A percentile compares a stretch with the other conserved stretches of the same genome.
Conservation (phyloP, 2,888 invertebrate species). For the Drosophila ezoana region DNA sequence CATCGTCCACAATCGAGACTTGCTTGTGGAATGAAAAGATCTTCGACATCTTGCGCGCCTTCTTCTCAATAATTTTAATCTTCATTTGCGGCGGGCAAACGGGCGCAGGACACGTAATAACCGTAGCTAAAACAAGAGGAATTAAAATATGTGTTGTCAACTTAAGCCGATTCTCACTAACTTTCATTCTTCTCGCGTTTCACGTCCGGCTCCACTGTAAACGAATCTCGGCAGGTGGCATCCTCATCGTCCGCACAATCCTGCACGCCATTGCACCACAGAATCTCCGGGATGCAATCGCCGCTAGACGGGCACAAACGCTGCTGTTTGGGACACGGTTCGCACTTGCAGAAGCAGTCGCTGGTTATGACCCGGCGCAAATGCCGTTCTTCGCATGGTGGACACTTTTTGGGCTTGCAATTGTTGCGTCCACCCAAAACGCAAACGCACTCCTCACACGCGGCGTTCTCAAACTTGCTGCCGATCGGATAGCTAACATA, state of each 20-base stretch:
- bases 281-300: constrained; percentile 88
- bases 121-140: constrained; percentile 37
- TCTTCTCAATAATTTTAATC: constrained; percentile 84
- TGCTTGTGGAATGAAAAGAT: constrained; percentile 85
- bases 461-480: constrained; percentile 88
- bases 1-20: constrained; percentile 75
- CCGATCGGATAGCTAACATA: constrained; percentile 91
- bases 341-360: constrained; percentile 92
- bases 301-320: constrained; percentile 90
- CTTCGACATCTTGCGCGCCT: constrained; percentile 84
- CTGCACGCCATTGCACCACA: constrained; percentile 93
- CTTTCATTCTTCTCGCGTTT: constrained; percentile 73
- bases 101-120: constrained; percentile 85
- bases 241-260: constrained; percentile 94
- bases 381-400: constrained; percentile 86
- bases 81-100: constrained; percentile 86
- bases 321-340: constrained; percentile 89
- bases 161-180: constrained; percentile 50
- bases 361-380: constrained; percentile 87
- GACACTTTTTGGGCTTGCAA: constrained; percentile 90
- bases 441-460: constrained; percentile 93
- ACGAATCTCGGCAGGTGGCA: constrained; percentile 86
- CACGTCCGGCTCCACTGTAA: constrained; percentile 69
- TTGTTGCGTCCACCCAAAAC: constrained; percentile 89
- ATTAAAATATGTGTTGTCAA: neutral